Base-by-base conservation (phyloP, 2,797 vertebrate genomes). In the Enteromius paludinosus region DNA sequence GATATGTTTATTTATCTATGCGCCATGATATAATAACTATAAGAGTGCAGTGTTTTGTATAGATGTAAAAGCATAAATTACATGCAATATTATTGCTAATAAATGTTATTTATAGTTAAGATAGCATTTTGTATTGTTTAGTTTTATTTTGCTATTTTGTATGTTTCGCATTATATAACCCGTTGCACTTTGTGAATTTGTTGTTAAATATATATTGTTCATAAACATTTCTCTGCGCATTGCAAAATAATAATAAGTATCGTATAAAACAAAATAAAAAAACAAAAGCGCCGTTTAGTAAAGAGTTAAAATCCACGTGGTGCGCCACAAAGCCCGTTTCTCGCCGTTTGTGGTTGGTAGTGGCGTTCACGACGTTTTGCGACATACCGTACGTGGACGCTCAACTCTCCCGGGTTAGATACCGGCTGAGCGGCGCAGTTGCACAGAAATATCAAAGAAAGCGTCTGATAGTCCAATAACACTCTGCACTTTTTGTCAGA, bases 371-470 rank as follows among this genome's bases (percentile, higher is more conserved):
- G 93, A 92, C 94, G 64, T 75, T 95, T 95, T 95, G 83, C 95
- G 95, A 94, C 95, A 95, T 85, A 91, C 93, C 93, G 93, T 91
- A 72, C 76, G 78, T 73, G 78, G 85, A 87, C 66, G 59, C 73
- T 56, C 54, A 78, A 83, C 83, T 90, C 88, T 90, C 87, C 82
- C 64, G 82, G 88, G 93, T 93, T 92, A 93, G 91, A 95, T 91
- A 95, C 95, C 95, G 95, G 95, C 90, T 92, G 92, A 87, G 92
- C 90, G 90, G 91, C 94, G 93, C 92, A 94, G 92, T 89, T 88
- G 80, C 83, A 84, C 56, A 73, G 66, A 82, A 73, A 86, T 68
- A 90, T 87, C 81, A 92, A 84, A 92, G 87, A 92, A 92, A 92
- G 88, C 85, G 83, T 86, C 70, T 88, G 45, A 6, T 84, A 84